Evolutionary conservation across 2,888 invertebrate genomes (phyloP).

Genomic region (Microplitis manilae): DNA sequence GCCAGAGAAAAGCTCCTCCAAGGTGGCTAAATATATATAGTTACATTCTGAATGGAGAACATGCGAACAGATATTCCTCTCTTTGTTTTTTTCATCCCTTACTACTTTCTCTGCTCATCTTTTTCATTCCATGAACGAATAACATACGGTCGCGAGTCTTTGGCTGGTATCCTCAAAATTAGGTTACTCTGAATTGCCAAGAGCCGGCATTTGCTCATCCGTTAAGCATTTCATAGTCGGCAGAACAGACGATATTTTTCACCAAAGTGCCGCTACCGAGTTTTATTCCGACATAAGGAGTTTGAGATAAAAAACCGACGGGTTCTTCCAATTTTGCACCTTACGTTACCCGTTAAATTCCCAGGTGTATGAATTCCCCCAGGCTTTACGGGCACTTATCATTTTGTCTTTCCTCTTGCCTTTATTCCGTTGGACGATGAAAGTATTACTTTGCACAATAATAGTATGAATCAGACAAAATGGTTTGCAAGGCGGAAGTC

Average conservation of each 20-base stretch:
- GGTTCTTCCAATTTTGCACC: conserved; percentile 46
- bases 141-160: conserved; percentile 35
- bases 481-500: conserved; percentile 20
- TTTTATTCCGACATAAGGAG: conserved; percentile 27
- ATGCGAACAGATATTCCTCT: conserved; percentile 30
- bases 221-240: conserved; percentile 46
- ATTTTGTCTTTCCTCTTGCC: conserved; percentile 25
- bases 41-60: conserved; percentile 10
- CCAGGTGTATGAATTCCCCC: conserved; percentile 38
- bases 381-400: conserved; percentile 34
- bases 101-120: conserved; percentile 2
- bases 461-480: conserved; percentile 40
- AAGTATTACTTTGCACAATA: conserved; percentile 37
- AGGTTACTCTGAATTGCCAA: conserved; percentile 50
- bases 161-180: conserved; percentile 43
- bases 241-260: conserved; percentile 48
- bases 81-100: neutral
- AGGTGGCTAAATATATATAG: conserved; percentile 41
- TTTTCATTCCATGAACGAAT: conserved; percentile 42
- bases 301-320: conserved; percentile 24
- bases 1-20: conserved; percentile 52
- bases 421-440: conserved; percentile 21
- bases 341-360: conserved; percentile 31
- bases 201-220: conserved; percentile 42
- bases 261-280: conserved; percentile 26